Base-by-base conservation (phyloP, 2,888 invertebrate species). In the Endomychus coccineus region DNA sequence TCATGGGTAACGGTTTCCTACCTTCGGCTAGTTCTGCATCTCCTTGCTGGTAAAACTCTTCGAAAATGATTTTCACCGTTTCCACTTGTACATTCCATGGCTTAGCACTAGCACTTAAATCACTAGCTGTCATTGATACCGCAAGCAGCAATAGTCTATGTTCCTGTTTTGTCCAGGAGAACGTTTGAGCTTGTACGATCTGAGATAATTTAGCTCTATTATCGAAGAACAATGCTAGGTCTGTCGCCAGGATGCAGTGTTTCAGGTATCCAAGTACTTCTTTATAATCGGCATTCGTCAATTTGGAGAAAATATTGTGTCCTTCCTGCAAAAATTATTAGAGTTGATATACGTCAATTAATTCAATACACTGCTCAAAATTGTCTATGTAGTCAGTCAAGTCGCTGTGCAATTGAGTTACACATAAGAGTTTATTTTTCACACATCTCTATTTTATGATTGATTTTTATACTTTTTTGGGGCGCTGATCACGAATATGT, bases 161-260 rank as follows among this genome's bases (percentile, higher is more conserved):
- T 23, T 77, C 77, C 1, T 64, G 55, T 32, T 73, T 68, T 1
- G 65, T 61, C 82, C 85, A 87, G 15, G 74, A 70, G 55, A 87
- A 86, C 27, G 64, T 54, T 2, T 70, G 61, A 9, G 69, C 66
- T 4, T 71, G 64, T 0, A 75, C 65, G 3, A 78, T 62, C 12
- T 68, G 64, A 16, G 70, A 62, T 1, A 86, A 67, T 46, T 74
- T 75, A 0, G 74, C 71, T 56, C 78, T 75, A 62, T 88, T 87
- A 1, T 82, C 78, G 55, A 88, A 88, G 64, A 88, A 89, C 1
- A 79, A 64, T 0, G 86, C 87, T 48, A 89, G 64, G 57, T 90
- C 89, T 1, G 89, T 90, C 0, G 89, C 88, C 32, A 89, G 66
- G 50, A 90, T 89, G 58, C 86, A 86, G 50, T 86, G 84, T 49